These are phyloP conservation scores for Melangyna quadrimaculata DNA, from an alignment of 2,888 invertebrate genomes.

Conservation along the genomic window DNA sequence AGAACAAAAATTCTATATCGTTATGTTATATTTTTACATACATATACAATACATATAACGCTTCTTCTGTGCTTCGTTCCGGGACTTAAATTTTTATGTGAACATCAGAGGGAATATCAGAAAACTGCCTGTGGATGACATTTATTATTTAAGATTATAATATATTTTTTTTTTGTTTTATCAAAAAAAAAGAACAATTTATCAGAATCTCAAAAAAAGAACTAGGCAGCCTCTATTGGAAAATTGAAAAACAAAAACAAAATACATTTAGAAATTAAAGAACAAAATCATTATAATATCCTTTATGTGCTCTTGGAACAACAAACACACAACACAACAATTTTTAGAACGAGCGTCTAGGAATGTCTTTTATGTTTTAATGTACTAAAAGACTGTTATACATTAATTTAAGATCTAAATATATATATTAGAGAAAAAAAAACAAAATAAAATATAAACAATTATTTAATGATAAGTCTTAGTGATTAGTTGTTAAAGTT, in stretches of 20 bases:
- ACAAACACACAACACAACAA: constrained; percentile 2
- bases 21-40: background rate
- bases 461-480: constrained; percentile 40
- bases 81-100: background rate
- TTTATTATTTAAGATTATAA: constrained; percentile 17
- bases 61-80: constrained; percentile 26
- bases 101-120: background rate
- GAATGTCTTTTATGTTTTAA: constrained; percentile 75
- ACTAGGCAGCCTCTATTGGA: background rate
- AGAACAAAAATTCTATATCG: background rate
- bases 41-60: background rate
- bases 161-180: background rate
- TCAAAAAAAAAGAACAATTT: constrained; percentile 15
- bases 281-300: constrained; percentile 22
- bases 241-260: background rate
- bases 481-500: constrained; percentile 70
- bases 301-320: constrained; percentile 42
- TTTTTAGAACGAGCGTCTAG: constrained; percentile 41
- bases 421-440: constrained; percentile 24
- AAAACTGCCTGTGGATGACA: constrained; percentile 43
- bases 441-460: too few relatives aligned
- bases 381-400: constrained; percentile 80
- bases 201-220: constrained; percentile 45
- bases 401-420: constrained; percentile 74
- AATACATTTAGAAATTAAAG: background rate